Evolutionary conservation across 2,797 vertebrate species (phyloP), one percentile per base, ranked within the genome.

Genomic region (Typhlichthys subterraneus): DNA sequence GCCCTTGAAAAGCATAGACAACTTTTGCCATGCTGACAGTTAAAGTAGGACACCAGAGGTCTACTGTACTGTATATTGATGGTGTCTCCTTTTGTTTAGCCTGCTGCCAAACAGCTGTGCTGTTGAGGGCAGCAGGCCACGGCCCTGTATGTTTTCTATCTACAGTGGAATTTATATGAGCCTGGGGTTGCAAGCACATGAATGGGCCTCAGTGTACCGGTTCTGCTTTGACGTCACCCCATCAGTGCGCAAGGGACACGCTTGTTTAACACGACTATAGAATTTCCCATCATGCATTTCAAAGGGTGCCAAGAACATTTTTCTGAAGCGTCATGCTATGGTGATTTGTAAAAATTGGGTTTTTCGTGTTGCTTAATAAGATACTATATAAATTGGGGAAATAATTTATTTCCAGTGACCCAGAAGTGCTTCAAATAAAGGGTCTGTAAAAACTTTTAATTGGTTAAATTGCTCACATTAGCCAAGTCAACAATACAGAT

Each of bases 141-240:
- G 14, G 67, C 8, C 58, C 71, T 80, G 73, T 84, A 75, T 83
- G 88, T 88, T 90, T 90, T 88, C 83, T 81, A 89, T 91, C 89
- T 82, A 71, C 81, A 84, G 67, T 81, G 87, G 85, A 91, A 90
- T 92, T 92, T 89, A 88, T 89, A 86, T 83, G 80, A 91, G 86
- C 77, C 76, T 10, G 57, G 69, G 76, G 85, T 85, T 86, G 76
- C 67, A 73, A 84, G 79, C 73, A 81, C 75, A 90, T 91, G 89
- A 93, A 91, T 89, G 84, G 77, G 72, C 75, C 80, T 79, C 77
- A 83, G 76, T 91, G 88, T 91, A 79, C 72, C 59, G 59, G 69
- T 78, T 84, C 73, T 67, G 61, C 61, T 80, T 75, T 88, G 85
- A 88, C 85, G 70, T 92, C 88, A 87, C 69, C 60, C 76, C 72